Evolutionary conservation across 2,888 invertebrate genomes (phyloP).

Genomic region (Heterodera filipjevi): DNA sequence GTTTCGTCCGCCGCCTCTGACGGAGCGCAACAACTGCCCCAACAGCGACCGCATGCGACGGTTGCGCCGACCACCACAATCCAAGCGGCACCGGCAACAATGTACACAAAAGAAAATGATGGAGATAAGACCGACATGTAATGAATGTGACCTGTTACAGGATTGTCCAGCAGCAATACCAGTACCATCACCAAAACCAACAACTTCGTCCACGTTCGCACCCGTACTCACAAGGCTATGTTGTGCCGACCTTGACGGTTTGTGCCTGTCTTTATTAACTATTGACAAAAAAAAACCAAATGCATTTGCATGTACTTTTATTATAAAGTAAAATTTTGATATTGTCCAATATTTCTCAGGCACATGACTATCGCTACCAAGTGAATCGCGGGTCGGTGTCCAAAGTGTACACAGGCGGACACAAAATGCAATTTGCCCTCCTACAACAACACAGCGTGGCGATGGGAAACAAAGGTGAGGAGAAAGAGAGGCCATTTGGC

Average conservation of each 20-base stretch:
- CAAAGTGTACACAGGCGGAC: background rate
- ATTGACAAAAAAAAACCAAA: too few relatives aligned
- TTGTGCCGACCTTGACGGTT: background rate
- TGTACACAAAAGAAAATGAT: background rate
- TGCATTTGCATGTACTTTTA: too few relatives aligned
- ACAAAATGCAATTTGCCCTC: background rate
- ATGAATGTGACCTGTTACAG: background rate
- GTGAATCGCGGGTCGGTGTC: background rate
- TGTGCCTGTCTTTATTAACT: background rate
- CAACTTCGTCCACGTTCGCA: background rate
- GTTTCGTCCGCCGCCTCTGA: background rate
- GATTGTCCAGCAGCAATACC: conserved; percentile 1
- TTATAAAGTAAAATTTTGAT: too few relatives aligned
- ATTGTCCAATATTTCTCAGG: background rate
- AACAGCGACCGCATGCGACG: conserved; percentile 19
- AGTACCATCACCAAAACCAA: background rate
- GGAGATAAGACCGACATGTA: too few relatives aligned
- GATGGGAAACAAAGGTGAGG: background rate
- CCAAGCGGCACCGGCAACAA: conserved; percentile 16
- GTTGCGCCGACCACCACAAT: conserved; percentile 20
- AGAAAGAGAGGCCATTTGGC: background rate
- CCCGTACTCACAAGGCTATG: conserved; percentile 6
- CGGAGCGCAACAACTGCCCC: background rate
- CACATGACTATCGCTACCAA: background rate
- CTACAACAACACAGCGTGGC: background rate